These are phyloP conservation scores for Cantharis rufa DNA, from an alignment of 2,888 invertebrate species.

Conservation along the genomic window DNA sequence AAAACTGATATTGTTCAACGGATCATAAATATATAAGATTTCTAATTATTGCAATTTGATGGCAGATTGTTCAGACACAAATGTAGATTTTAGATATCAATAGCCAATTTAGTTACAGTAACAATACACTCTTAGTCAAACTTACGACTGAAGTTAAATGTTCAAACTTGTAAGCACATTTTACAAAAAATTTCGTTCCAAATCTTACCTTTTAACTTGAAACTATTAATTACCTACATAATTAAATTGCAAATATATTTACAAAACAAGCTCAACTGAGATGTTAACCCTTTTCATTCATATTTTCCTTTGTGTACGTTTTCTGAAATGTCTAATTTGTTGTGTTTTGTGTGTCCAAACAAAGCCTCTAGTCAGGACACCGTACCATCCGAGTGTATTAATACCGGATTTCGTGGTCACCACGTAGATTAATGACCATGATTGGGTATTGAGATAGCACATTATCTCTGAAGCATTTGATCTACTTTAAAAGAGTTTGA, in stretches of 20 bases:
- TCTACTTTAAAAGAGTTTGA: too few species aligned
- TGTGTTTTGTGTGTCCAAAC: not conserved
- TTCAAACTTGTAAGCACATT: not conserved
- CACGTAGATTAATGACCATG: too few species aligned
- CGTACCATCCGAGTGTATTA: not conserved
- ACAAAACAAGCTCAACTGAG: too few species aligned
- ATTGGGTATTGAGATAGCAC: too few species aligned
- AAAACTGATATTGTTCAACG: slow-evolving; percentile 28
- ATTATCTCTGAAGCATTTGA: too few species aligned
- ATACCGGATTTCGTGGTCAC: not conserved
- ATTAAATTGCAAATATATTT: not conserved
- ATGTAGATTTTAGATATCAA: slow-evolving; percentile 28
- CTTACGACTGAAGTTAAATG: not conserved
- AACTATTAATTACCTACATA: not conserved
- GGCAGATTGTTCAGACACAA: slow-evolving; percentile 27
- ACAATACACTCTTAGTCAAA: not conserved
- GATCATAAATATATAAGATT: slow-evolving; percentile 25
- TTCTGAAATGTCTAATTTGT: not conserved
- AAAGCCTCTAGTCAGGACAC: not conserved
- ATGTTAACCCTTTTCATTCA: not conserved
- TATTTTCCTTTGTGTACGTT: not conserved
- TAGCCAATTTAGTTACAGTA: slow-evolving; percentile 11
- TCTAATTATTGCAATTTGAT: slow-evolving; percentile 27
- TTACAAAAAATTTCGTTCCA: not conserved
- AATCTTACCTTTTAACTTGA: not conserved